A percentile compares a stretch with the other conserved stretches of the same genome.
Conservation (phyloP, 2,888 invertebrate species). For the Liopterus haemorrhoidalis region DNA sequence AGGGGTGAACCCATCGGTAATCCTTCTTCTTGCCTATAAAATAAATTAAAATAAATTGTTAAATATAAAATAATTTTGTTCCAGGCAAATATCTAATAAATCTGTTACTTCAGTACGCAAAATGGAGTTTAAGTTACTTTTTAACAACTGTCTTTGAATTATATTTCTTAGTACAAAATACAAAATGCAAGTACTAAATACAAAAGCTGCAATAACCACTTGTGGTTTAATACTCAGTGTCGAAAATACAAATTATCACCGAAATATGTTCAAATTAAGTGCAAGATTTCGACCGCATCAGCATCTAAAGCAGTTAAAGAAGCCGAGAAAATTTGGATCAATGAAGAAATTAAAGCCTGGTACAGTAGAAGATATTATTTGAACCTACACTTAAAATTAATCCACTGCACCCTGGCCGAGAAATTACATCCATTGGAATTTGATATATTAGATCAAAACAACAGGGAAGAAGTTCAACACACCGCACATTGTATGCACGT, state of each 20-base stretch:
- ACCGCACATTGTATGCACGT: no score
- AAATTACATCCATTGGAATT: slow-evolving; percentile 10
- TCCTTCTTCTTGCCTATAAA: no score
- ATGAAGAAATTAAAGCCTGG: slow-evolving; percentile 1
- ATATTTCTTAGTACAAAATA: no score
- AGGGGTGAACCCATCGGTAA: no score
- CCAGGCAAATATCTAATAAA: no score
- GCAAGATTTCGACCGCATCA: slow-evolving; percentile 2
- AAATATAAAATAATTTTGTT: no score
- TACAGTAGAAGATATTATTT: slow-evolving; percentile 7
- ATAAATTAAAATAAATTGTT: no score
- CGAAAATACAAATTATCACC: slow-evolving; percentile 1
- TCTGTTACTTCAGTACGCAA: no score
- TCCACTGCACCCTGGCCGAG: background rate
- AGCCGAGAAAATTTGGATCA: slow-evolving; percentile 5
- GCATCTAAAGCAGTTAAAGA: background rate
- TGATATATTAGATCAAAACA: slow-evolving; percentile 9
- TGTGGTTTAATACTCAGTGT: slow-evolving; percentile 11
- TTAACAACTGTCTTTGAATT: no score
- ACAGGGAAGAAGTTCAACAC: no score
- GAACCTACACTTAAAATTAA: slow-evolving; percentile 4
- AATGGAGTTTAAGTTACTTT: no score
- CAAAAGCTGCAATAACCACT: slow-evolving; percentile 11
- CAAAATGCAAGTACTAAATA: no score
- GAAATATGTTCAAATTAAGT: slow-evolving; percentile 5